These are phyloP conservation scores for Pygocentrus nattereri DNA, from an alignment of 2,797 vertebrate species.

Conservation along the genomic window DNA sequence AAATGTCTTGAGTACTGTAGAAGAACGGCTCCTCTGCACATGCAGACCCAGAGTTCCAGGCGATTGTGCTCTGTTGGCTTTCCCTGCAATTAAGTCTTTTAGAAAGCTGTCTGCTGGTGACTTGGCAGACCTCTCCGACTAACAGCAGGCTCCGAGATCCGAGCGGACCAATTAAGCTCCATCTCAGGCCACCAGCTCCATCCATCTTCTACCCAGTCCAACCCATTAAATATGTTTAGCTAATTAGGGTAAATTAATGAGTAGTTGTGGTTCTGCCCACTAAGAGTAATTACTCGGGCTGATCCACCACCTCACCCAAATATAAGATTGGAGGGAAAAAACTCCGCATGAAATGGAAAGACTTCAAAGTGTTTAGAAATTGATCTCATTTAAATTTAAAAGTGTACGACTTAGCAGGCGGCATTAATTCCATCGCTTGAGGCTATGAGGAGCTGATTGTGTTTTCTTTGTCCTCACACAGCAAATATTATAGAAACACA, in stretches of 20 bases:
- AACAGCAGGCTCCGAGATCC: constrained; percentile 32
- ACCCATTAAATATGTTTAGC: constrained; percentile 53
- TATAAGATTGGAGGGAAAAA: constrained; percentile 8
- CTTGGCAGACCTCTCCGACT: constrained; percentile 22
- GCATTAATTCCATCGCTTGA: too few species aligned
- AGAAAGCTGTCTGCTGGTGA: constrained; percentile 47
- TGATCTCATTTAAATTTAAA: not conserved
- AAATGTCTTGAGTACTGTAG: not conserved
- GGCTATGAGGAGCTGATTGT: too few species aligned
- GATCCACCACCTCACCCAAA: constrained; percentile 1
- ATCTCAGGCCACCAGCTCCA: constrained; percentile 50
- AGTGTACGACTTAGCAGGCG: not conserved
- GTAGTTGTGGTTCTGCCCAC: constrained; percentile 36
- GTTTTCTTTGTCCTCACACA: too few species aligned
- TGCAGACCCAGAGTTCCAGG: not conserved
- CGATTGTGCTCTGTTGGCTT: not conserved
- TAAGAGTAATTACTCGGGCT: constrained; percentile 45
- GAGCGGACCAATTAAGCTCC: constrained; percentile 57
- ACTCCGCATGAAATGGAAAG: not conserved
- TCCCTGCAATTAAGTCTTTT: constrained; percentile 47
- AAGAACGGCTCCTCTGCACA: not conserved
- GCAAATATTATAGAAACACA: too few species aligned
- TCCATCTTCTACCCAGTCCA: constrained; percentile 49
- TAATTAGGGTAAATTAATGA: constrained; percentile 61
- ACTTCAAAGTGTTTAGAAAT: not conserved